phyloP scores from a whole-genome alignment of 2,113 vertebrate species.

The Calidris pugnax region DNA sequence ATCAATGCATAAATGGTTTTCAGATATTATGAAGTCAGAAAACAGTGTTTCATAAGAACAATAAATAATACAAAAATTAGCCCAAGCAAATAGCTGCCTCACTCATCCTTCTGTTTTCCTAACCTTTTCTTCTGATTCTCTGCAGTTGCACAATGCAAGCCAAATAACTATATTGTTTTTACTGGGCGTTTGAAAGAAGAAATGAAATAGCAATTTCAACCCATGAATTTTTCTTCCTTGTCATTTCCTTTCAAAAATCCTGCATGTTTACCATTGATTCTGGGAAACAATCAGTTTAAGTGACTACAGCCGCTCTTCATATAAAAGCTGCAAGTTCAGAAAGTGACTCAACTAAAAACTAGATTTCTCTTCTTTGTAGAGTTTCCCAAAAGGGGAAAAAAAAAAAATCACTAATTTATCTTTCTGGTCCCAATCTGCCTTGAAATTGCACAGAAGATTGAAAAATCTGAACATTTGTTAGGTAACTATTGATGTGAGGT shows the following conservation, averaged over 20 bases:
- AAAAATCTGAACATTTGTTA: background rate
- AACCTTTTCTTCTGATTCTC: background rate
- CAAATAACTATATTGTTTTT: background rate
- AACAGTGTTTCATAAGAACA: background rate
- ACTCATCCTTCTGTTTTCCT: background rate
- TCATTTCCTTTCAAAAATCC: background rate
- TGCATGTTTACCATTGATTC: background rate
- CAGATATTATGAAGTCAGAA: background rate
- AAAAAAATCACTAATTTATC: background rate
- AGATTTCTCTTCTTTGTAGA: background rate
- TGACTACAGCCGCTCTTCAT: background rate
- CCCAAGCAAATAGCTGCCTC: background rate
- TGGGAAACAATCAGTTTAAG: background rate
- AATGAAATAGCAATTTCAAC: background rate
- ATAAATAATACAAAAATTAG: background rate
- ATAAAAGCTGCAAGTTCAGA: background rate
- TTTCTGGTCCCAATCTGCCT: background rate
- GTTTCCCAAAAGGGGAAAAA: background rate
- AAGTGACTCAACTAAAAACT: background rate
- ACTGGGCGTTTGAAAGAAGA: background rate
- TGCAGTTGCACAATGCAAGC: background rate
- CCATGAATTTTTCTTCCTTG: background rate
- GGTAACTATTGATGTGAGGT: background rate
- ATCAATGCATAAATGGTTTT: background rate
- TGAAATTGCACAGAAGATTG: background rate